phyloP scores from a whole-genome alignment of 2,797 vertebrate species.

The Aeoliscus strigatus region DNA sequence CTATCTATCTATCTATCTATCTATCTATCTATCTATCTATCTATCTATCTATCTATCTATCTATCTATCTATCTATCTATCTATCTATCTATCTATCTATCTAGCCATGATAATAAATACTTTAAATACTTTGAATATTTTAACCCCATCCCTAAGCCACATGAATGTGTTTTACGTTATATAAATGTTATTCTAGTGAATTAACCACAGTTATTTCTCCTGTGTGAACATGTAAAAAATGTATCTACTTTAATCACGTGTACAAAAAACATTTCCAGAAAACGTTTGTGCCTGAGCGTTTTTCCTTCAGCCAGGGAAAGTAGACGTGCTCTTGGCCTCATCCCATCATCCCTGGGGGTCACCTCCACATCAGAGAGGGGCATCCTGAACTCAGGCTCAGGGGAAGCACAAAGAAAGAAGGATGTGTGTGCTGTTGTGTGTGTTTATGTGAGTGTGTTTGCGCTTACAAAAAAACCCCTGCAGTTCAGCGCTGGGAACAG shows the following conservation, averaged over 20 bases:
- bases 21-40: not conserved
- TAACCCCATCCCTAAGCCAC: too few relatives aligned
- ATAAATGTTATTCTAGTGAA: too few relatives aligned
- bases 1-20: too few relatives aligned
- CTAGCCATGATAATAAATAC: too few relatives aligned
- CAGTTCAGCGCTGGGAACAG: slow-evolving; percentile 64
- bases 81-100: not conserved
- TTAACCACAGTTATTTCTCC: not conserved
- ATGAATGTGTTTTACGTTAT: too few relatives aligned
- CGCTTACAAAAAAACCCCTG: slow-evolving; percentile 36
- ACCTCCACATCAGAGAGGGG: slow-evolving; percentile 59
- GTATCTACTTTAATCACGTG: not conserved
- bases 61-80: slow-evolving; percentile 1
- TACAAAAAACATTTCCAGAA: too few relatives aligned
- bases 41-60: not conserved
- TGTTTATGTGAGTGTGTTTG: slow-evolving; percentile 11
- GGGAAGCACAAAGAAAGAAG: slow-evolving; percentile 53
- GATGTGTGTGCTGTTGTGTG: slow-evolving; percentile 32
- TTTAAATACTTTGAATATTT: too few relatives aligned
- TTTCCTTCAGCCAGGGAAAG: slow-evolving; percentile 27
- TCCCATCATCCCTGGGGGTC: slow-evolving; percentile 55
- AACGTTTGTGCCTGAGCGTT: slow-evolving; percentile 14
- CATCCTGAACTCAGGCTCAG: slow-evolving; percentile 53
- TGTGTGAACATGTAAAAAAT: slow-evolving; percentile 9
- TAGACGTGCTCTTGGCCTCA: slow-evolving; percentile 49